A percentile compares a stretch with the other conserved stretches of the same genome.
These are phyloP conservation scores for Morpho helenor DNA, from an alignment of 2,888 invertebrate genomes.

Conservation along the genomic window DNA sequence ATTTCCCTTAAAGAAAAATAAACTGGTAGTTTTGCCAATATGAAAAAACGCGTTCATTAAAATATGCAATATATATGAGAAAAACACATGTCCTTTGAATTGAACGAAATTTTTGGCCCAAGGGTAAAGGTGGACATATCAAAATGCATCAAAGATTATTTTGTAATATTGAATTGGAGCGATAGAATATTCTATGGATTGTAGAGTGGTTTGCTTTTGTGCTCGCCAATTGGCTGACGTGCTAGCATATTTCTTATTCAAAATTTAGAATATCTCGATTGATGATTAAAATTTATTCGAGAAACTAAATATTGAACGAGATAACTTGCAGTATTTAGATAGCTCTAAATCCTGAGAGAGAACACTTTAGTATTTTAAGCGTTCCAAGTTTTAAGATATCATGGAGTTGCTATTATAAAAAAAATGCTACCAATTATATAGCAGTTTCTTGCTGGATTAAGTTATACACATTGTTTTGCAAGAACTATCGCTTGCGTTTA, in stretches of 20 bases:
- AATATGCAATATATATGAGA: neutral
- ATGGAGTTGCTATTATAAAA: slow-evolving; percentile 53
- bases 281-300: slow-evolving; percentile 13
- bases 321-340: slow-evolving; percentile 37
- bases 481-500: slow-evolving; percentile 58
- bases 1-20: neutral
- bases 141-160: slow-evolving; percentile 36
- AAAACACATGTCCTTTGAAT: slow-evolving; percentile 15
- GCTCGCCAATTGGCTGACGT: slow-evolving; percentile 22
- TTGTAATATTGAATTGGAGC: slow-evolving; percentile 42
- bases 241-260: slow-evolving; percentile 33
- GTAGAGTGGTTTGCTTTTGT: slow-evolving; percentile 31
- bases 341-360: slow-evolving; percentile 70
- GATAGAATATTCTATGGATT: slow-evolving; percentile 57
- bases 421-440: slow-evolving; percentile 33
- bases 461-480: slow-evolving; percentile 34
- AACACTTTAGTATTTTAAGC: slow-evolving; percentile 62
- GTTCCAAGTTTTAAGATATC: slow-evolving; percentile 45
- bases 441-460: slow-evolving; percentile 27
- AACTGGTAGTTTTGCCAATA: slow-evolving; percentile 1
- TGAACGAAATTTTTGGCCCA: slow-evolving; percentile 21
- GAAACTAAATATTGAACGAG: slow-evolving; percentile 23
- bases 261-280: slow-evolving; percentile 24
- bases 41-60: neutral
- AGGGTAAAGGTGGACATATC: slow-evolving; percentile 59